phyloP scores from a whole-genome alignment of 2,797 vertebrate genomes.

The Sebastes miniatus region DNA sequence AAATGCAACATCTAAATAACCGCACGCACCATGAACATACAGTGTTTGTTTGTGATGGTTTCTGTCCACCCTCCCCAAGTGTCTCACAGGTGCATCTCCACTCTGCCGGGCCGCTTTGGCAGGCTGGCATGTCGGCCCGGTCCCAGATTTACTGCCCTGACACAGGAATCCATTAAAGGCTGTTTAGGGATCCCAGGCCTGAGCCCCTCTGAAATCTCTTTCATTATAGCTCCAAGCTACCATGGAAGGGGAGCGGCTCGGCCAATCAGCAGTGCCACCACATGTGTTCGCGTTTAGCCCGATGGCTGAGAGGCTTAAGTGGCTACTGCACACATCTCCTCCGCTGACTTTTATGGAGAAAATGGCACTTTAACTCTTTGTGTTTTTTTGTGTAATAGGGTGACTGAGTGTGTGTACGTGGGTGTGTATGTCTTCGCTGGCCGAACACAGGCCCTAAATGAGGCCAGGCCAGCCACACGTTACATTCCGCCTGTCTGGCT shows the following conservation, averaged over 20 bases:
- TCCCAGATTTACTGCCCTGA: constrained; percentile 83
- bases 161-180: constrained; percentile 90
- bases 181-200: constrained; percentile 82
- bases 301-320: constrained; percentile 79
- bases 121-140: constrained; percentile 67
- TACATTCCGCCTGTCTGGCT: constrained; percentile 79
- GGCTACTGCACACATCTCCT: constrained; percentile 81
- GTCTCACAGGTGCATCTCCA: constrained; percentile 83
- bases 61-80: constrained; percentile 48
- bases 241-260: constrained; percentile 71
- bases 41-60: background rate
- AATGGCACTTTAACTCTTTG: constrained; percentile 80
- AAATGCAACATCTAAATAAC: constrained; percentile 75
- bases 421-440: constrained; percentile 35
- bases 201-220: constrained; percentile 83
- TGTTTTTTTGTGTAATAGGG: constrained; percentile 57
- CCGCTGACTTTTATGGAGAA: constrained; percentile 80
- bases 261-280: constrained; percentile 78
- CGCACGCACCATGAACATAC: constrained; percentile 51
- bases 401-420: constrained; percentile 30
- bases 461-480: constrained; percentile 77
- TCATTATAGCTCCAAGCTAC: constrained; percentile 85
- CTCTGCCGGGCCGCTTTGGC: constrained; percentile 41
- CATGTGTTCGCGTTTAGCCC: constrained; percentile 86
- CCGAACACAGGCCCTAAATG: constrained; percentile 70